Evolutionary conservation across 2,797 vertebrate genomes (phyloP), one percentile per base, ranked within the genome.

Genomic region (Paratrypauchen microcephalus): DNA sequence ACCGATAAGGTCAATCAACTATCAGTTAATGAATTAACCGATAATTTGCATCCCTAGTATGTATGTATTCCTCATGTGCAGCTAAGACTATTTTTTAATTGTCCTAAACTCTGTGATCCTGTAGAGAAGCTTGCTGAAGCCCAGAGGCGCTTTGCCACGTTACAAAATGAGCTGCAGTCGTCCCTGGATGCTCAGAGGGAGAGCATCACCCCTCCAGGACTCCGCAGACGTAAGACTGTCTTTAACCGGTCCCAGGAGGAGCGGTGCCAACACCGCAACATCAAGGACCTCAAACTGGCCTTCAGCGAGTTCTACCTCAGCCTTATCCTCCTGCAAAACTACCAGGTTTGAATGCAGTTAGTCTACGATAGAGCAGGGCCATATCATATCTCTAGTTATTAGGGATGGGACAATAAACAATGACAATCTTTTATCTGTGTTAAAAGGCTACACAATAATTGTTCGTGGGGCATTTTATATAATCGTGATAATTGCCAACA

Each of bases 281-380:
- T 98, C 91, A 91, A 94, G 91, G 96, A 98, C 89, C 94, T 98
- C 89, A 96, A 98, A 92, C 78, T 98, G 84, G 96, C 96, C 92
- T 98, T 97, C 94, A 97, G 96, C 45, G 96, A 98, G 95, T 96
- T 97, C 95, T 98, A 96, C 95, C 96, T 97, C 94, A 98, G 95
- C 92, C 93, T 96, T 91, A 96, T 96, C 89, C 89, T 98, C 72
- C 94, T 97, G 79, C 95, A 97, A 88, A 97, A 97, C 92, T 98
- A 97, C 84, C 95, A 97, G 95, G 96, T 97, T 36, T 61, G 28
- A 19, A 19, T 36, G n/a, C 26, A 58, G 23, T 45, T 45, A 15
- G 12, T 45, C 41, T 45, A 45, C 4, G 13, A 3, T 45, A 8
- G 48, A 52, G 7, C 32, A 36, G 32, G 32, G 32, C 7, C 32